Conservation (phyloP, 2,888 invertebrate genomes). For the Didymodactylos carnosus region DNA sequence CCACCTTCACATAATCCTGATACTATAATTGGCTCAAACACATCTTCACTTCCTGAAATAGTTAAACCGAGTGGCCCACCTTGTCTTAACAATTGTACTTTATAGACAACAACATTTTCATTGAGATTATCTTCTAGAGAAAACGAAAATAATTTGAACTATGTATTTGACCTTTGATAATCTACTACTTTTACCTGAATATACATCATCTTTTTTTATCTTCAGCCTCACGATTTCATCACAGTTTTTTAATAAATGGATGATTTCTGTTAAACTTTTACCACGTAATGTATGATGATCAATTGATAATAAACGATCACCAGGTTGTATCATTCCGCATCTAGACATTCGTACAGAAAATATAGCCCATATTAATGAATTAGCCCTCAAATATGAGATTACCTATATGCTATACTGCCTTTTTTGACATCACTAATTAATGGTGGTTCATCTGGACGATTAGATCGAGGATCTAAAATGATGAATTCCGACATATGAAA, state of each 20-base stretch:
- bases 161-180: no score
- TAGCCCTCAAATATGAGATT: no score
- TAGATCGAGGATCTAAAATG: conserved; percentile 20
- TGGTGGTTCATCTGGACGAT: conserved; percentile 45
- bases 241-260: conserved; percentile 32
- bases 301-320: conserved; percentile 66
- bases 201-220: conserved; percentile 35
- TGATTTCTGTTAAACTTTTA: conserved; percentile 44
- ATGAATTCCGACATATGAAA: neutral
- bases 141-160: no score
- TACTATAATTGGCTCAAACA: conserved; percentile 54
- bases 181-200: no score
- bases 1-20: conserved; percentile 59
- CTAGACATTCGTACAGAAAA: no score
- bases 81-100: conserved; percentile 46
- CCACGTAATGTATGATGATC: conserved; percentile 60
- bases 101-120: conserved; percentile 38
- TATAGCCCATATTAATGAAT: no score
- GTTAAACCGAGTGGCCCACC: conserved; percentile 65
- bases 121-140: conserved; percentile 15
- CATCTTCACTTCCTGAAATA: conserved; percentile 65
- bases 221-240: conserved; percentile 39
- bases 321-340: conserved; percentile 57
- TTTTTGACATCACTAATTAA: conserved; percentile 68
- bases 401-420: conserved; percentile 69